Base-by-base conservation (phyloP, 2,888 invertebrate genomes). In the Zaprionus obscuricornis region DNA sequence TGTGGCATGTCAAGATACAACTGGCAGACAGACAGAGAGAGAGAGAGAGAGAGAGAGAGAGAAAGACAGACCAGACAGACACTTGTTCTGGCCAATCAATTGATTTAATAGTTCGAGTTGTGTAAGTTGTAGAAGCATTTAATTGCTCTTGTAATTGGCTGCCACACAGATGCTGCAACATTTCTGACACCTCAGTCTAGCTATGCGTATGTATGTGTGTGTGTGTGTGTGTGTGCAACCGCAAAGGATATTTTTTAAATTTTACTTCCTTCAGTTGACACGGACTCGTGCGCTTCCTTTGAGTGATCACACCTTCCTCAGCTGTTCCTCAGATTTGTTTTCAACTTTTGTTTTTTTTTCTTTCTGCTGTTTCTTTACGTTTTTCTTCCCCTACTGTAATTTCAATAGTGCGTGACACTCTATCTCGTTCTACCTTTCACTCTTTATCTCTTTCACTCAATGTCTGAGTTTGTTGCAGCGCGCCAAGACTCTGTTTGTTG, bases 301-400 rank as follows among this genome's bases (percentile, higher is more conserved):
- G 14, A 11, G 31, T 46, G 27, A 46, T 60, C 62, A 47, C 73
- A 71, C 75, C 59, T 54, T 49, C 55, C 60, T 78, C 78, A 78
- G 78, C 78, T 78, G 78, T 78, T 78, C 58, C 47, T 50, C 78
- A 72, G 82, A 81, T 74, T 86, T 83, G n/a, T 81, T 39, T 40
- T 55, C 64, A 52, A 50, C 49, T 24, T 16, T 59, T 60, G 33
- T 39, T 26, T 6, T 39, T 24, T 13, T 11, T 14, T 43, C 18
- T 22, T 52, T 24, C 5, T 4, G 4, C 24, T 8, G 8, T n/a
- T 27, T 10, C 18, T 29, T 50, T 18, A 8, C n/a, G 14, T n/a
- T 45, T 33, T 45, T 20, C 22, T 14, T 49, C 26, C 16, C 26
- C 20, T 13, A 16, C 36, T 20, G 36, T 74, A 70, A 71, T 71